Evolutionary conservation across 2,888 invertebrate species (phyloP).

Genomic region (Cheilosia variabilis): DNA sequence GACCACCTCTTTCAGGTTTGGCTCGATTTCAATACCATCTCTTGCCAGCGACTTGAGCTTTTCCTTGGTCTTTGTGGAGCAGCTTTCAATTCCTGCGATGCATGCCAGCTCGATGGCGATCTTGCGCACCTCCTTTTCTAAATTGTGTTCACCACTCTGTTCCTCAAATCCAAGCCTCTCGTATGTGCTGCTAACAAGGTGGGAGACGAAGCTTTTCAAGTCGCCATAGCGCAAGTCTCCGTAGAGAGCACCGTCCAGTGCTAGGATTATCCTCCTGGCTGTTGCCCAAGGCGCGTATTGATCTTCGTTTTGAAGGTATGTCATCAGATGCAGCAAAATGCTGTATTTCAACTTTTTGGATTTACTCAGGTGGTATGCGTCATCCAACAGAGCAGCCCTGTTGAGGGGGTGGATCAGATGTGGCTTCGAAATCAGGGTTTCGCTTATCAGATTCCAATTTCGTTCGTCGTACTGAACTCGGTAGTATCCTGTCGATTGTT

Average conservation of each 20-base stretch:
- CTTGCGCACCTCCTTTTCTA: conserved; percentile 79
- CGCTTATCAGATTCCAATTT: conserved; percentile 88
- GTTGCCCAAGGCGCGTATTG: conserved; percentile 82
- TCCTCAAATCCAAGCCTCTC: conserved; percentile 81
- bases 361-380: conserved; percentile 85
- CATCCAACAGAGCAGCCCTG: conserved; percentile 94
- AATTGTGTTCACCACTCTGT: conserved; percentile 79
- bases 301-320: conserved; percentile 80
- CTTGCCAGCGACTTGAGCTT: conserved; percentile 79
- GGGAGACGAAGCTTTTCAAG: conserved; percentile 78
- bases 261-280: conserved; percentile 77
- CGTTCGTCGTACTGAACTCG: conserved; percentile 88
- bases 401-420: conserved; percentile 89
- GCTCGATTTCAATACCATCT: conserved; percentile 77
- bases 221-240: conserved; percentile 77
- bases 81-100: conserved; percentile 78
- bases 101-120: conserved; percentile 81
- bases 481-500: conserved; percentile 84
- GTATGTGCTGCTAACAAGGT: conserved; percentile 78
- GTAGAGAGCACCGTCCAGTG: conserved; percentile 79
- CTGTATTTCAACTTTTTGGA: conserved; percentile 77
- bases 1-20: conserved; percentile 80
- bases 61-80: conserved; percentile 79
- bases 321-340: conserved; percentile 78
- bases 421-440: conserved; percentile 86